phyloP scores from a whole-genome alignment of 2,113 vertebrate genomes.

The Anthoscopus minutus region DNA sequence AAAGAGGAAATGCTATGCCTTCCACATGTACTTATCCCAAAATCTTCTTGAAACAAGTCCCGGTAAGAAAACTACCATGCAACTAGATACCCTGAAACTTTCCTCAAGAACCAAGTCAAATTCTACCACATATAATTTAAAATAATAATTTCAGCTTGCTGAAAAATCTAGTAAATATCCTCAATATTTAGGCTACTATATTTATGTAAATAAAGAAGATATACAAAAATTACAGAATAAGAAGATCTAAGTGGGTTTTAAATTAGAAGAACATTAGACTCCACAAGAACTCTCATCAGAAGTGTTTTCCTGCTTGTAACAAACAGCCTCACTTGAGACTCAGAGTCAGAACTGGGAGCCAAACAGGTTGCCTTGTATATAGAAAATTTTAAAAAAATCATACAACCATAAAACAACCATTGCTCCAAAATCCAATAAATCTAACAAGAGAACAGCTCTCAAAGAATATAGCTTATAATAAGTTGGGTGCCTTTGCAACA shows the following conservation, averaged over 20 bases:
- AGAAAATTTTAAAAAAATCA: not conserved
- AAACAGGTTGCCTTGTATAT: not conserved
- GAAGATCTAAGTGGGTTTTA: not conserved
- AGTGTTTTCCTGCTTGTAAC: not conserved
- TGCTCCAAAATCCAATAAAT: not conserved
- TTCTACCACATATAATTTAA: not conserved
- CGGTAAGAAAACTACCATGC: not conserved
- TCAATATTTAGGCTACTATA: not conserved
- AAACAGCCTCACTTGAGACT: not conserved
- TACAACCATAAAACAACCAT: not conserved
- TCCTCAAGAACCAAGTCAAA: not conserved
- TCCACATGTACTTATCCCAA: not conserved
- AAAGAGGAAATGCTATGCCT: not conserved
- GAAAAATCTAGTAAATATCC: not conserved
- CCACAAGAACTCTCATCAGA: not conserved
- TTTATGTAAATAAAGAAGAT: not conserved
- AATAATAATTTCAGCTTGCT: not conserved
- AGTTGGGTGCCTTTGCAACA: not conserved
- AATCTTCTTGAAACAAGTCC: not conserved
- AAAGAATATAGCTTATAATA: not conserved
- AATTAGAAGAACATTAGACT: not conserved
- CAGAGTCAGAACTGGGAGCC: not conserved
- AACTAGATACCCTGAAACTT: not conserved
- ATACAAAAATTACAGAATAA: not conserved
- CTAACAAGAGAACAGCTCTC: not conserved